phyloP scores from a whole-genome alignment of 1,140 invertebrate genomes.

The Ylistrum balloti region DNA sequence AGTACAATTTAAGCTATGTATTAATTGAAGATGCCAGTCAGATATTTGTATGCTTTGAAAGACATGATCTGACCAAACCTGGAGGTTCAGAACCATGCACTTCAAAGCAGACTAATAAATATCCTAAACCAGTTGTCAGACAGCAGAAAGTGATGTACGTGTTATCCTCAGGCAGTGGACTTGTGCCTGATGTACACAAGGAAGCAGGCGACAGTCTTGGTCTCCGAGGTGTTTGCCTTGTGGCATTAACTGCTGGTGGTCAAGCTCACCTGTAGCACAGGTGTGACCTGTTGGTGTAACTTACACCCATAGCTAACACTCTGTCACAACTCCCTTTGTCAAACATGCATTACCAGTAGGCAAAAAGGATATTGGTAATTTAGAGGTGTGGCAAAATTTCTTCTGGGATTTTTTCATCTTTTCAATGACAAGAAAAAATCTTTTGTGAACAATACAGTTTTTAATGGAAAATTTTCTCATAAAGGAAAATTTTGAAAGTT shows the following conservation, averaged over 20 bases:
- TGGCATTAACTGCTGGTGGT: neutral
- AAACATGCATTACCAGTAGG: too few species aligned
- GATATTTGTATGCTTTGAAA: too few species aligned
- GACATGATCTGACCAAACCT: neutral
- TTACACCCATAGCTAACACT: neutral
- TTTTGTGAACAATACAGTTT: too few species aligned
- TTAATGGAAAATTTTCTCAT: too few species aligned
- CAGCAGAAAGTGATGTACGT: too few species aligned
- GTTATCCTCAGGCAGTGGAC: neutral
- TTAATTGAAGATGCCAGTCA: neutral
- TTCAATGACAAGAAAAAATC: too few species aligned
- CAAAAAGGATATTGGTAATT: too few species aligned
- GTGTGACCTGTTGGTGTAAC: neutral
- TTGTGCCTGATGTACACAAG: conserved; percentile 13
- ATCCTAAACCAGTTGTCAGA: neutral
- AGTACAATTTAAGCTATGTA: too few species aligned
- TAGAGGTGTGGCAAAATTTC: too few species aligned
- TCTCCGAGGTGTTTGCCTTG: neutral
- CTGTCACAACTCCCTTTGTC: neutral
- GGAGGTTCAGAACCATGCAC: neutral
- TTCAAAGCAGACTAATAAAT: neutral
- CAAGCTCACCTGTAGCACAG: neutral
- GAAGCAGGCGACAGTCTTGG: neutral
- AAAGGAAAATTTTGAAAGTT: too few species aligned
- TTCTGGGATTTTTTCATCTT: too few species aligned